Conservation (phyloP, 2,888 invertebrate species). For the Cheilosia vulpina region DNA sequence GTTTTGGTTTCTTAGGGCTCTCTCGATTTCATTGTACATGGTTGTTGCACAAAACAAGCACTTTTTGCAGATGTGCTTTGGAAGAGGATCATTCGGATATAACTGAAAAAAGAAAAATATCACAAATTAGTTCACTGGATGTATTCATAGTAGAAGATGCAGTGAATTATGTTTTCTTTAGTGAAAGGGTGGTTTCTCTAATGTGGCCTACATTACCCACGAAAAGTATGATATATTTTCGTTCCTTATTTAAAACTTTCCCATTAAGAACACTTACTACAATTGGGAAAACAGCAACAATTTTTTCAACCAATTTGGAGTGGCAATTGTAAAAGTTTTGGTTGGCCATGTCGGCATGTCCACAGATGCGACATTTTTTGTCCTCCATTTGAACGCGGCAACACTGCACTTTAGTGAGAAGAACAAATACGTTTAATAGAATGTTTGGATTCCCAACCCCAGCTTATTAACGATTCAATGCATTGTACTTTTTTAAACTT, state of each 20-base stretch:
- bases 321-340: conserved; percentile 77
- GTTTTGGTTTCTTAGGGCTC: conserved; percentile 77
- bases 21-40: conserved; percentile 77
- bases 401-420: conserved; percentile 17
- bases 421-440: conserved; percentile 14
- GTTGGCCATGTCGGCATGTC: conserved; percentile 77
- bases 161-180: neutral
- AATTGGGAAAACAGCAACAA: conserved; percentile 79
- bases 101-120: conserved; percentile 75
- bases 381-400: conserved; percentile 71
- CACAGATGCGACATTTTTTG: conserved; percentile 80
- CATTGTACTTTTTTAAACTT: conserved; percentile 7
- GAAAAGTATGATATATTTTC: neutral
- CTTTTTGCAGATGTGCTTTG: conserved; percentile 79
- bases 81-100: conserved; percentile 79
- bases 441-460: neutral
- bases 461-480: conserved; percentile 15
- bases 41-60: conserved; percentile 76
- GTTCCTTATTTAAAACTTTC: conserved; percentile 1
- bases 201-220: conserved; percentile 36
- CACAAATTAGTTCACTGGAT: neutral
- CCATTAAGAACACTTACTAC: conserved; percentile 76
- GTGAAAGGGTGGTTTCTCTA: neutral
- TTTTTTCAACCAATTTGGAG: conserved; percentile 77
- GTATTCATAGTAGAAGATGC: too few relatives aligned